A percentile compares a stretch with the other conserved stretches of the same genome.
phyloP scores from a whole-genome alignment of 1,140 invertebrate species.

The Cephus cinctus region DNA sequence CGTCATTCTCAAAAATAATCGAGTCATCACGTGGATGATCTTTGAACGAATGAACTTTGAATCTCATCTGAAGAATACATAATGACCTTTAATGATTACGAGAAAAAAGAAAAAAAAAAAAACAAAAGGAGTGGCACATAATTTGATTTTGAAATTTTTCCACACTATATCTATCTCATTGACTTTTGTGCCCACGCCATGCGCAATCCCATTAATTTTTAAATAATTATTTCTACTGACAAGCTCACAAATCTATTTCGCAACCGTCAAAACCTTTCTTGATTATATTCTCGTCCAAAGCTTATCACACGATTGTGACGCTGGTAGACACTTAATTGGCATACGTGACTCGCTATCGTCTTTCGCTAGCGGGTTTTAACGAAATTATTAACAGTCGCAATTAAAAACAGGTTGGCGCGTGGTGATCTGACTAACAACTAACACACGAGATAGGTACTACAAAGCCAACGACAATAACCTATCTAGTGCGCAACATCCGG shows the following conservation, averaged over 20 bases:
- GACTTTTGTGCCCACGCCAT: too few relatives aligned
- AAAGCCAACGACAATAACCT: constrained; percentile 27
- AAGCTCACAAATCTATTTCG: too few relatives aligned
- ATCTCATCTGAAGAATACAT: too few relatives aligned
- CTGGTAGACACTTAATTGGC: constrained; percentile 14
- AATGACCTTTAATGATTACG: too few relatives aligned
- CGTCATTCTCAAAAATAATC: not conserved
- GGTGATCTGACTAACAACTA: constrained; percentile 51
- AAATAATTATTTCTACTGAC: too few relatives aligned
- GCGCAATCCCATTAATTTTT: too few relatives aligned
- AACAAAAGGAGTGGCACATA: not conserved
- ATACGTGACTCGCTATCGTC: constrained; percentile 9
- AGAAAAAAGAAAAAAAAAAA: too few relatives aligned
- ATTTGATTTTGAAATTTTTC: not conserved
- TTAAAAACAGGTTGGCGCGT: constrained; percentile 50
- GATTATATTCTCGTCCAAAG: too few relatives aligned
- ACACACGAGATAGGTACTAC: constrained; percentile 46
- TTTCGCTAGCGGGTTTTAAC: constrained; percentile 19
- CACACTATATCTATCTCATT: too few relatives aligned
- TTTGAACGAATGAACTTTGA: too few relatives aligned
- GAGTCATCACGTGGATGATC: not conserved
- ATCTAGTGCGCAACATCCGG: constrained; percentile 18
- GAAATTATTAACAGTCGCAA: constrained; percentile 40
- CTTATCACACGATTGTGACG: too few relatives aligned
- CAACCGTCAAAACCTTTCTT: too few relatives aligned